These are phyloP conservation scores for Carollia perspicillata DNA, from an alignment of 2,113 vertebrate genomes.

Conservation along the genomic window DNA sequence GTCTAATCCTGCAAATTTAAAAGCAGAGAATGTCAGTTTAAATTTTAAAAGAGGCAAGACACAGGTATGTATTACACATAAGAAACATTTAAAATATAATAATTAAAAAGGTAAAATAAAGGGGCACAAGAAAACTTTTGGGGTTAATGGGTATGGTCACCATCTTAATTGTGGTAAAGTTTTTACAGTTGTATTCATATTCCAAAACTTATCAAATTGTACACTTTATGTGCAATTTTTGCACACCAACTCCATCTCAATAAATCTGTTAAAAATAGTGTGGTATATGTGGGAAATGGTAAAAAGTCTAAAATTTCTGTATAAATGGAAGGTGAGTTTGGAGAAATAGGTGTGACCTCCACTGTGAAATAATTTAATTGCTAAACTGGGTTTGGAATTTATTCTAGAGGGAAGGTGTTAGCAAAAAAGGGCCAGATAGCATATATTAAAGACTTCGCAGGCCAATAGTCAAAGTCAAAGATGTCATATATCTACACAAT, in stretches of 20 bases:
- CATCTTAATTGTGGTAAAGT: background rate
- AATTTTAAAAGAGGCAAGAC: background rate
- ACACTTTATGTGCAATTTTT: background rate
- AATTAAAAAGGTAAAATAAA: background rate
- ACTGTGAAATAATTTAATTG: background rate
- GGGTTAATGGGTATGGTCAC: background rate
- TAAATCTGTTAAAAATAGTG: background rate
- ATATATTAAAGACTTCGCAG: background rate
- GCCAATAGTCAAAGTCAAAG: background rate
- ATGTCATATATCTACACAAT: background rate
- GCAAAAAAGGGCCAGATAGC: background rate
- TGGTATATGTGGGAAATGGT: background rate
- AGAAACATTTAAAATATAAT: background rate
- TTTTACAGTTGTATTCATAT: background rate
- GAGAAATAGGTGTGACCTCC: background rate
- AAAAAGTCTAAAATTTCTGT: background rate
- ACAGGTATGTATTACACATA: background rate
- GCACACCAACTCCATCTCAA: background rate
- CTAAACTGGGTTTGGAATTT: background rate
- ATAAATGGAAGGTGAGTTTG: background rate
- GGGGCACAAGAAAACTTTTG: background rate
- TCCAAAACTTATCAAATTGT: background rate
- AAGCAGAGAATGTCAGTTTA: background rate
- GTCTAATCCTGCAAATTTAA: background rate
- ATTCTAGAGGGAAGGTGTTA: background rate